Evolutionary conservation across 2,888 invertebrate genomes (phyloP).

Genomic region (Sympetrum striolatum): DNA sequence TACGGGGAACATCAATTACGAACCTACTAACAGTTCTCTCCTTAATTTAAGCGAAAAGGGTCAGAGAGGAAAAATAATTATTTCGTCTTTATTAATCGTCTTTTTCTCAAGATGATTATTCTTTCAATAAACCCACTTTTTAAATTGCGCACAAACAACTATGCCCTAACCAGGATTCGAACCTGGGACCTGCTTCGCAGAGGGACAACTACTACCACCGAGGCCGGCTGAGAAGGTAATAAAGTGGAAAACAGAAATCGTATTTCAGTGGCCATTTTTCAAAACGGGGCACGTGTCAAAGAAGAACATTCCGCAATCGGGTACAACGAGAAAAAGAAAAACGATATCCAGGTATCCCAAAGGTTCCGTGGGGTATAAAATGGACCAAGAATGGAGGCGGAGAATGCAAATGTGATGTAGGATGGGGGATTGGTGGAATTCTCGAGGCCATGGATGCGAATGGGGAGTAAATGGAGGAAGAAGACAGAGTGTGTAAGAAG

Average conservation of each 20-base stretch:
- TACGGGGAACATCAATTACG: no score
- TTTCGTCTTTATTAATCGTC: no score
- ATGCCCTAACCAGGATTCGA: no score
- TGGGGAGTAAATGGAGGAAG: neutral
- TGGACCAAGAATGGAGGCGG: neutral
- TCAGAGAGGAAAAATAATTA: neutral
- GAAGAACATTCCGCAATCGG: neutral
- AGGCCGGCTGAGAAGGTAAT: no score
- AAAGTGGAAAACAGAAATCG: neutral
- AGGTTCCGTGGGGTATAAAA: neutral
- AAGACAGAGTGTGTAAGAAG: neutral
- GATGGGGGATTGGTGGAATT: neutral
- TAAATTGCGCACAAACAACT: no score
- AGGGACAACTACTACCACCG: no score
- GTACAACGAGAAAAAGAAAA: neutral
- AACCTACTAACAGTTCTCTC: no score
- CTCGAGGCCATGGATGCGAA: neutral
- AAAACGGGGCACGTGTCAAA: neutral
- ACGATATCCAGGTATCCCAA: neutral
- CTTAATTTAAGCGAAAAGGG: no score
- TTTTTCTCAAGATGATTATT: no score
- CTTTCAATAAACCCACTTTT: no score
- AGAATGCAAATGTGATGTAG: neutral
- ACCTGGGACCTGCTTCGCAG: no score
- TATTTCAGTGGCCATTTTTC: neutral